Evolutionary conservation across 2,797 vertebrate genomes (phyloP).

Genomic region (Gambelia wislizenii): DNA sequence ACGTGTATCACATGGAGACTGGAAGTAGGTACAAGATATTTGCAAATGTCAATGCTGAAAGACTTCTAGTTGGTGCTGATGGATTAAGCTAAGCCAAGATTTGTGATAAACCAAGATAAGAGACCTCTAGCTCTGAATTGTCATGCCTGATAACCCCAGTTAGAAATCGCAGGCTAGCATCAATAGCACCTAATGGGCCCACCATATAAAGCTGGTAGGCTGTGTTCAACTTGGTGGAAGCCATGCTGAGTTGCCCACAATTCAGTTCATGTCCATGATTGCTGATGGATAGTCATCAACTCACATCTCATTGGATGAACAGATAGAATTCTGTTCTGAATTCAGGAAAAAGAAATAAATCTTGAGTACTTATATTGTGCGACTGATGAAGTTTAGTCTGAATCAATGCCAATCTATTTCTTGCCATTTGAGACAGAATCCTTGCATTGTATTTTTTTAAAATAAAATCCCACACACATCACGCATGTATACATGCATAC

Average conservation of each 20-base stretch:
- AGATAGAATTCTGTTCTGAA: background rate
- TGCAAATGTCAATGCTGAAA: background rate
- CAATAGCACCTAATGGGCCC: background rate
- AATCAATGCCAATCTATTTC: background rate
- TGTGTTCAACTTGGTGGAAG: background rate
- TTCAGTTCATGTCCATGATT: background rate
- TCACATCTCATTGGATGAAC: background rate
- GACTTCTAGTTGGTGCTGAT: background rate
- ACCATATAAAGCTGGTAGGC: background rate
- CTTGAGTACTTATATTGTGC: background rate
- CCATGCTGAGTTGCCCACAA: background rate
- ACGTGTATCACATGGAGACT: background rate
- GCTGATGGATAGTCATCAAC: background rate
- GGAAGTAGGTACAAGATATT: background rate
- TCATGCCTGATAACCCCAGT: background rate
- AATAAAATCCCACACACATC: background rate
- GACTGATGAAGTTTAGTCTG: background rate
- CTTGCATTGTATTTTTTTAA: background rate
- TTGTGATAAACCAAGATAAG: background rate
- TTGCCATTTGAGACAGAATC: background rate
- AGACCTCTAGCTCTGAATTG: background rate
- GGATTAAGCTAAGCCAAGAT: background rate
- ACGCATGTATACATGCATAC: too few relatives aligned
- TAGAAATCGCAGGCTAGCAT: background rate
- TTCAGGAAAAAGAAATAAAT: background rate